These are phyloP conservation scores for Acanthoscelides obtectus DNA, from an alignment of 2,888 invertebrate species.

Conservation along the genomic window DNA sequence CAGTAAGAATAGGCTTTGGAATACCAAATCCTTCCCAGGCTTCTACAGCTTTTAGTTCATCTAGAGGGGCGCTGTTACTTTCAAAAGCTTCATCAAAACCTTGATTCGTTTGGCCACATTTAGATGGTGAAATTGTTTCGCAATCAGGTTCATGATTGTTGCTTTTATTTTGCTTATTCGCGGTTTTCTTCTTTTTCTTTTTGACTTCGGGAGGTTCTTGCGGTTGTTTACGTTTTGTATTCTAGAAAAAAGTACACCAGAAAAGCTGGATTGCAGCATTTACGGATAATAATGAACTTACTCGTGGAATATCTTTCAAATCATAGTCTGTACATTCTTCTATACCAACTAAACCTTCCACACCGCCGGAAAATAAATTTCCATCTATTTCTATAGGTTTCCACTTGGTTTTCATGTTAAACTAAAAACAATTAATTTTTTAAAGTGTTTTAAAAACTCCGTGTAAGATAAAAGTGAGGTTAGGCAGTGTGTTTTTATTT, in stretches of 20 bases:
- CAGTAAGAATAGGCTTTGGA: constrained; percentile 64
- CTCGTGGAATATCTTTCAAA: constrained; percentile 47
- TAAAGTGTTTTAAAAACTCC: background rate
- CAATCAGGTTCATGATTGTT: constrained; percentile 2
- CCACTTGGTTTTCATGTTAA: constrained; percentile 46
- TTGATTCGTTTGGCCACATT: constrained; percentile 15
- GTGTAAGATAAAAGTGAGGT: background rate
- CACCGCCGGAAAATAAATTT: constrained; percentile 45
- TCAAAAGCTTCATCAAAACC: constrained; percentile 9
- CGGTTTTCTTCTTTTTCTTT: constrained; percentile 17
- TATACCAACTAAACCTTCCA: constrained; percentile 70
- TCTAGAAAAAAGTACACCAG: constrained; percentile 11
- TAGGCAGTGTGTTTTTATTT: background rate
- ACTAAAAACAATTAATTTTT: background rate
- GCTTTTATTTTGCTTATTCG: constrained; percentile 8
- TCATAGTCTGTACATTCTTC: constrained; percentile 73
- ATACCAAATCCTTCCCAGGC: constrained; percentile 68
- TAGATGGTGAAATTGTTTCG: constrained; percentile 18
- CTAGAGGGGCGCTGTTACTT: constrained; percentile 1
- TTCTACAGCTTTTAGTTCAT: constrained; percentile 39
- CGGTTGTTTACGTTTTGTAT: constrained; percentile 6
- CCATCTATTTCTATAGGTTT: constrained; percentile 62
- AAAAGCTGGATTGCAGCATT: background rate
- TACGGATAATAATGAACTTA: constrained; percentile 1
- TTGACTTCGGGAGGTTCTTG: background rate